A percentile compares a stretch with the other conserved stretches of the same genome.
These are phyloP conservation scores for Cacatua alba DNA, from an alignment of 2,113 vertebrate species.

Conservation along the genomic window DNA sequence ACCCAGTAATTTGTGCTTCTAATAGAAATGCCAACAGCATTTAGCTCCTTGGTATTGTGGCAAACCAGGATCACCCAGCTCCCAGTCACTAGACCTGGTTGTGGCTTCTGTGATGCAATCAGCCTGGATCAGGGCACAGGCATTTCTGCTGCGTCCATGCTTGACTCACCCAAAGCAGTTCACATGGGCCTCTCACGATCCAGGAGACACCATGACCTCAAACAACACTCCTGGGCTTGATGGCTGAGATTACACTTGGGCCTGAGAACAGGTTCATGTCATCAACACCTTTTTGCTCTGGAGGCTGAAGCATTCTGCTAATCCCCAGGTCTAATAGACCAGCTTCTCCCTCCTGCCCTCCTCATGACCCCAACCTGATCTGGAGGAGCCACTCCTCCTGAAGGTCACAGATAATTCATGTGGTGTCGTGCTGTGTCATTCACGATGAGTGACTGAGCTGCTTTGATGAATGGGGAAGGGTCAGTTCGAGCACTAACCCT, in stretches of 20 bases:
- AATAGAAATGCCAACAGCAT: neutral
- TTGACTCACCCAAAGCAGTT: neutral
- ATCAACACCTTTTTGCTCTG: neutral
- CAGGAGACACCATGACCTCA: neutral
- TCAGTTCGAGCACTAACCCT: neutral
- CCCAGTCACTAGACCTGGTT: neutral
- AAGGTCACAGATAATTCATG: slow-evolving; percentile 35
- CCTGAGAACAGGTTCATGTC: neutral
- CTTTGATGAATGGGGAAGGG: slow-evolving; percentile 19
- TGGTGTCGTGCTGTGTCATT: slow-evolving; percentile 26
- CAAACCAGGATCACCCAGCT: neutral
- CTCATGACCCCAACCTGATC: slow-evolving; percentile 3
- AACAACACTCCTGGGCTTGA: neutral
- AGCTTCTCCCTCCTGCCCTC: slow-evolving; percentile 24
- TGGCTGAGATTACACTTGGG: neutral
- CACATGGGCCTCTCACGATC: neutral
- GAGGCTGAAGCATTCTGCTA: neutral
- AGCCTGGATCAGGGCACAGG: neutral
- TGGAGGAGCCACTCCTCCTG: neutral
- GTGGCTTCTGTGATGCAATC: neutral
- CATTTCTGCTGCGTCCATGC: neutral
- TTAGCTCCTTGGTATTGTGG: neutral
- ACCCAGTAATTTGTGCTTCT: neutral
- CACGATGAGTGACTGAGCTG: neutral
- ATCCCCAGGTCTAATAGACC: neutral